phyloP scores from a whole-genome alignment of 2,888 invertebrate genomes.

The Eulithis testata region DNA sequence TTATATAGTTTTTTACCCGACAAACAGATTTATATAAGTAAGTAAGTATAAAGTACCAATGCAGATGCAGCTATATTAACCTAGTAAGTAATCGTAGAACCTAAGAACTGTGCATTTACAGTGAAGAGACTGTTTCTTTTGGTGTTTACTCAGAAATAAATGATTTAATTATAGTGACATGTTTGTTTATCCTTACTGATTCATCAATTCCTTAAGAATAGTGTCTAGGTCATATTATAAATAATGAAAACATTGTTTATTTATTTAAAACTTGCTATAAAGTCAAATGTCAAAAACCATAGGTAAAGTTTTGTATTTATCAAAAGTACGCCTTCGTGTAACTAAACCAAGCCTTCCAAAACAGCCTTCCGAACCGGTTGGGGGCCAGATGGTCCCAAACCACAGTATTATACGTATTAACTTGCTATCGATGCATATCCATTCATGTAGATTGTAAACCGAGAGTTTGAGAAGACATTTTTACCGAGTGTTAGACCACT shows the following conservation, averaged over 20 bases:
- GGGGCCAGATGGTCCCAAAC: conserved; percentile 31
- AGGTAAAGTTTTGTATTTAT: not conserved
- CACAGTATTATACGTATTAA: conserved; percentile 11
- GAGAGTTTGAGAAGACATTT: conserved; percentile 1
- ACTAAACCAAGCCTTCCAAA: not conserved
- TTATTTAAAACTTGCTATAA: no score
- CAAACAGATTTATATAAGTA: no score
- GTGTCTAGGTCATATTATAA: not conserved
- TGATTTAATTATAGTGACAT: conserved; percentile 10
- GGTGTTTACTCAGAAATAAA: conserved; percentile 11
- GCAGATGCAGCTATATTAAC: no score
- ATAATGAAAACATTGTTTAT: not conserved
- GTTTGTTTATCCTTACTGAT: conserved; percentile 1
- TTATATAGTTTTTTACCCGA: no score
- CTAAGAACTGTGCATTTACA: conserved; percentile 6
- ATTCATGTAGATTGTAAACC: conserved; percentile 26
- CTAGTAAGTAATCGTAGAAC: no score
- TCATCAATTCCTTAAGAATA: conserved; percentile 2
- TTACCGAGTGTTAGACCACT: no score
- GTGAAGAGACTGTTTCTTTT: not conserved
- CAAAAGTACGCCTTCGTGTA: conserved; percentile 14
- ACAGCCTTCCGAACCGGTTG: conserved; percentile 26
- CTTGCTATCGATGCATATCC: conserved; percentile 23
- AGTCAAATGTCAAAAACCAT: no score
- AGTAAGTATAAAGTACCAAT: no score